Conservation (phyloP, 53 echinoderm and acorn worm genomes). For the Henricia sp. region DNA sequence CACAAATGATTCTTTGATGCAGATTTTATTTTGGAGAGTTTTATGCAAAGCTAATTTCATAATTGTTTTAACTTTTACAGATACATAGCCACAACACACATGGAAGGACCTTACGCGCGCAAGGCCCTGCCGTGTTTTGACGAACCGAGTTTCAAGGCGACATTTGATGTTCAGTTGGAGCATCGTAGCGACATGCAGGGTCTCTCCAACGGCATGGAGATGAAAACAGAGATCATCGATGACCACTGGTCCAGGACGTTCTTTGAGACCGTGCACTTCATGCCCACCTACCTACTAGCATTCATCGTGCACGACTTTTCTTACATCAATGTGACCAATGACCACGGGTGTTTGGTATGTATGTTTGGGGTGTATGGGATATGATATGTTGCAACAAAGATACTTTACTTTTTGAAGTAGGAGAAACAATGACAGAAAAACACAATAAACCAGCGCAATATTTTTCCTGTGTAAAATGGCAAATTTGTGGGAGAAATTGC, state of each 20-base stretch:
- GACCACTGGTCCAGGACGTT: slow-evolving; percentile 41
- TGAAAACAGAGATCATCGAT: not conserved
- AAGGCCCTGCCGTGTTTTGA: slow-evolving; percentile 86
- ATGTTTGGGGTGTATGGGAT: too few relatives aligned
- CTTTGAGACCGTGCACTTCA: slow-evolving; percentile 42
- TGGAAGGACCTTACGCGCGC: slow-evolving; percentile 83
- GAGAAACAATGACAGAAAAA: too few relatives aligned
- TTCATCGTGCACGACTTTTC: slow-evolving; percentile 80
- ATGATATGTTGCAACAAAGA: too few relatives aligned
- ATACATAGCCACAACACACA: slow-evolving; percentile 85
- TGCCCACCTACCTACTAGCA: slow-evolving; percentile 70
- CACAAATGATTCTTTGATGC: not conserved
- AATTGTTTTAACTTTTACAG: slow-evolving; percentile 3
- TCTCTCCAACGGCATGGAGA: slow-evolving; percentile 67
- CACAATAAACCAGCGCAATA: too few relatives aligned
- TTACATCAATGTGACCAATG: slow-evolving; percentile 54
- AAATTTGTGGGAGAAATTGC: too few relatives aligned
- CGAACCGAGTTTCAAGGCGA: slow-evolving; percentile 79
- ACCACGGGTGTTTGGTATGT: slow-evolving; percentile 75
- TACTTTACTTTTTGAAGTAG: too few relatives aligned
- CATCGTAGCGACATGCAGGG: slow-evolving; percentile 73
- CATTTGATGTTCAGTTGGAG: slow-evolving; percentile 71
- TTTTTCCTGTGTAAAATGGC: too few relatives aligned
- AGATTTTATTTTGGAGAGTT: not conserved
- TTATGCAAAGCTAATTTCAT: not conserved